A percentile compares a stretch with the other conserved stretches of the same genome.
Conservation (phyloP, 2,797 vertebrate species). For the Geotrypetes seraphini region DNA sequence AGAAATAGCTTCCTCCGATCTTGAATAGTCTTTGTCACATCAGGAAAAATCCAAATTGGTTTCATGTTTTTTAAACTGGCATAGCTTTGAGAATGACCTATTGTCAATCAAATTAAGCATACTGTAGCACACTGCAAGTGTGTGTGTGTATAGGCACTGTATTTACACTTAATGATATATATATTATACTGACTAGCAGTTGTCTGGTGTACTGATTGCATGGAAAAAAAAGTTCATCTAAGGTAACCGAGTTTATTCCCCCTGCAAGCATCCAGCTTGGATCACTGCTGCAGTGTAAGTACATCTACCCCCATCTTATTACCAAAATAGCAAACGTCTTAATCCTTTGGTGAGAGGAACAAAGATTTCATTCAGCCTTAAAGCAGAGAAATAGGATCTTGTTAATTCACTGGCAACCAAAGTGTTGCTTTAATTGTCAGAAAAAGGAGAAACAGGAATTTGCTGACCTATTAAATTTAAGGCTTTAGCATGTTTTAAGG, state of each 20-base stretch:
- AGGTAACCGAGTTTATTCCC: constrained; percentile 41
- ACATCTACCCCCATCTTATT: constrained; percentile 37
- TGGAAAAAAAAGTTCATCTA: constrained; percentile 42
- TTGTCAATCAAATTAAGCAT: constrained; percentile 26
- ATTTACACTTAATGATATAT: constrained; percentile 25
- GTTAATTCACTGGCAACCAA: constrained; percentile 54
- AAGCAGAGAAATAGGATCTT: constrained; percentile 53
- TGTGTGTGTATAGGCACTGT: constrained; percentile 29
- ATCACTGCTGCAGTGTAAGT: constrained; percentile 30
- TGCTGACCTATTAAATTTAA: constrained; percentile 56
- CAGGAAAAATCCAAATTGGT: no score
- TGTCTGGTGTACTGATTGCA: constrained; percentile 27
- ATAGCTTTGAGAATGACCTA: constrained; percentile 9
- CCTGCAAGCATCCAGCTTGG: constrained; percentile 37
- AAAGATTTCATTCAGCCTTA: constrained; percentile 51
- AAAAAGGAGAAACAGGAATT: constrained; percentile 59
- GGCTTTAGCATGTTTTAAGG: constrained; percentile 45
- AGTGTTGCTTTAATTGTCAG: constrained; percentile 58
- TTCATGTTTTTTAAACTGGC: not conserved
- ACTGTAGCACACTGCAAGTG: constrained; percentile 30
- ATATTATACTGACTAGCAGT: constrained; percentile 15
- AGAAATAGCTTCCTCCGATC: no score
- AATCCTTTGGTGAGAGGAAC: constrained; percentile 46
- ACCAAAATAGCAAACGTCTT: constrained; percentile 55
- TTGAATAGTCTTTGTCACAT: no score